Evolutionary conservation across 2,888 invertebrate species (phyloP).

Genomic region (Ypsolopha scabrella): DNA sequence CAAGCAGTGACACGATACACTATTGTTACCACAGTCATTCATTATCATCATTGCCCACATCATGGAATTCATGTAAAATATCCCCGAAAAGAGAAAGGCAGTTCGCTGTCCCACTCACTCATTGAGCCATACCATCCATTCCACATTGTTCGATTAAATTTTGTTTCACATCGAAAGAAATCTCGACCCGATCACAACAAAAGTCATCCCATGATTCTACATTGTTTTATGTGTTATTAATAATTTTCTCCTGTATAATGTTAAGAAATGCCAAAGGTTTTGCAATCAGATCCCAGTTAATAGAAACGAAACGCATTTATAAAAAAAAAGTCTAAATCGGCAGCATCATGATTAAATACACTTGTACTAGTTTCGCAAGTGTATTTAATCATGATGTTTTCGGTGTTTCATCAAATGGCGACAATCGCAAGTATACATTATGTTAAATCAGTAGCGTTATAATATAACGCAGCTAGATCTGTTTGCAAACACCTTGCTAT

Average conservation of each 20-base stretch:
- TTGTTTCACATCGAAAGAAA: constrained; percentile 31
- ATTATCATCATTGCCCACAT: background rate
- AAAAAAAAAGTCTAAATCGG: too few species aligned
- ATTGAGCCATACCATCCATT: constrained; percentile 3
- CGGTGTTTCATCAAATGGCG: too few species aligned
- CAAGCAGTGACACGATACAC: constrained; percentile 54
- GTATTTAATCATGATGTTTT: too few species aligned
- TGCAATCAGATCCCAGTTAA: constrained; percentile 42
- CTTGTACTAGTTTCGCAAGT: too few species aligned
- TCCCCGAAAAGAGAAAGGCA: background rate
- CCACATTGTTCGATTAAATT: constrained; percentile 27
- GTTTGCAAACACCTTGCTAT: constrained; percentile 28
- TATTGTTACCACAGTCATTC: constrained; percentile 37
- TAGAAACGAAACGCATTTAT: too few species aligned
- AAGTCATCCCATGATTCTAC: constrained; percentile 51
- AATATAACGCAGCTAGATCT: constrained; percentile 2
- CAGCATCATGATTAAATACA: too few species aligned
- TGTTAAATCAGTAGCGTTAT: background rate
- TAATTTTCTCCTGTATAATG: constrained; percentile 44
- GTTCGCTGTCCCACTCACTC: background rate
- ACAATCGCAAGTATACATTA: too few species aligned
- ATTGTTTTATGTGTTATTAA: constrained; percentile 48
- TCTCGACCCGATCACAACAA: constrained; percentile 23
- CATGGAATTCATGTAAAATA: background rate
- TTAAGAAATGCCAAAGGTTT: constrained; percentile 37